Conservation (phyloP, 1,140 invertebrate species). For the Doryteuthis pealeii region DNA sequence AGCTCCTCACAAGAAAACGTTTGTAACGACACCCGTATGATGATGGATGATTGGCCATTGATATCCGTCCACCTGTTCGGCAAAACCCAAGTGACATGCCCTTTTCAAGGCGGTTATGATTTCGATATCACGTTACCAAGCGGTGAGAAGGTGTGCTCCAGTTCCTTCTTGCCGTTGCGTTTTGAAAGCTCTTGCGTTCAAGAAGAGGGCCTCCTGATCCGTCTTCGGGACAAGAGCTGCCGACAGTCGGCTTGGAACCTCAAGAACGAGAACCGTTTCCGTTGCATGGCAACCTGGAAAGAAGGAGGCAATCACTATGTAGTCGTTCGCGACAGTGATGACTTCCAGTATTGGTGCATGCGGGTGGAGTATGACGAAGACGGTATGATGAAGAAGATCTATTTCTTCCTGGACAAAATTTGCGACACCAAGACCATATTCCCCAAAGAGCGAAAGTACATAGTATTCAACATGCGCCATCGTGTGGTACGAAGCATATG, state of each 20-base stretch:
- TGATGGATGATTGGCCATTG: slow-evolving; percentile 28
- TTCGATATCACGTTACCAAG: background rate
- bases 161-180: background rate
- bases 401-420: slow-evolving; percentile 3
- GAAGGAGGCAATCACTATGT: background rate
- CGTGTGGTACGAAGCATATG: background rate
- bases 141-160: slow-evolving; percentile 4
- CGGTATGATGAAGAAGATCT: background rate
- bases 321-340: background rate
- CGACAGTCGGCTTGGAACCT: background rate
- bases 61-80: slow-evolving; percentile 34
- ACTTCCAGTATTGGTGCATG: background rate
- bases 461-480: background rate
- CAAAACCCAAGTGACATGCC: slow-evolving; percentile 22
- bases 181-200: background rate
- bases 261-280: background rate
- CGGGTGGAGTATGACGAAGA: background rate
- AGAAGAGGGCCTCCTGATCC: background rate
- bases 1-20: background rate
- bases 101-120: slow-evolving; percentile 3
- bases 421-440: slow-evolving; percentile 1
- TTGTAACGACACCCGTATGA: slow-evolving; percentile 25
- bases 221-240: background rate
- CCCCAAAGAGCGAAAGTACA: background rate
- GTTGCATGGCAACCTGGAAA: background rate